Percentiles rank a stretch among this genome's conserved stretches.
Conservation (phyloP, 2,113 vertebrate species). For the Oncorhynchus mykiss region DNA sequence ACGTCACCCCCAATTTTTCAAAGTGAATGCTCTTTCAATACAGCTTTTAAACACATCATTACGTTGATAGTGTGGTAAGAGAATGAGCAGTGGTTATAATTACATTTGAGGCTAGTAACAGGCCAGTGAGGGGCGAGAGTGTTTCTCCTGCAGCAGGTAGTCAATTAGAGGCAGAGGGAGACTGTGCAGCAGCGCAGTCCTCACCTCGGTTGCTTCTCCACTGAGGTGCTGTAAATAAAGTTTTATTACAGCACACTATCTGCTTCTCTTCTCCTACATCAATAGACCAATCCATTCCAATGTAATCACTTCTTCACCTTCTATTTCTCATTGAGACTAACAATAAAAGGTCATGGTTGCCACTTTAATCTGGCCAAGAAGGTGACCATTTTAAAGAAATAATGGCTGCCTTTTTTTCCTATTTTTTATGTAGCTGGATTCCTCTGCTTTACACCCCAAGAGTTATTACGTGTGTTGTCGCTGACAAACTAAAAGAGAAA, state of each 20-base stretch:
- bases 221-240: conserved; percentile 77
- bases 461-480: conserved; percentile 26
- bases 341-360: conserved; percentile 60
- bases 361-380: conserved; percentile 22
- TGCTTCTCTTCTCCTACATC: conserved; percentile 70
- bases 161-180: conserved; percentile 73
- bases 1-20: conserved; percentile 37
- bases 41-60: conserved; percentile 35
- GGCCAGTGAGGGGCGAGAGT: conserved; percentile 50
- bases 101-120: conserved; percentile 61
- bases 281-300: conserved; percentile 70
- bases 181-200: conserved; percentile 60
- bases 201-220: conserved; percentile 65
- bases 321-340: conserved; percentile 66
- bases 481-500: conserved; percentile 27
- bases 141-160: conserved; percentile 70
- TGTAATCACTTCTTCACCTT: conserved; percentile 67
- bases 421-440: conserved; percentile 43
- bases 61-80: conserved; percentile 51
- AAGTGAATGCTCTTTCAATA: conserved; percentile 49
- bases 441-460: conserved; percentile 29
- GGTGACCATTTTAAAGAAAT: conserved; percentile 23
- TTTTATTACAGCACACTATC: conserved; percentile 73
- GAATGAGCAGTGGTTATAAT: conserved; percentile 63
- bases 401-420: conserved; percentile 40